A percentile compares a stretch with the other conserved stretches of the same genome.
Conservation (phyloP, 2,797 vertebrate genomes). For the Graptemys geographica region DNA sequence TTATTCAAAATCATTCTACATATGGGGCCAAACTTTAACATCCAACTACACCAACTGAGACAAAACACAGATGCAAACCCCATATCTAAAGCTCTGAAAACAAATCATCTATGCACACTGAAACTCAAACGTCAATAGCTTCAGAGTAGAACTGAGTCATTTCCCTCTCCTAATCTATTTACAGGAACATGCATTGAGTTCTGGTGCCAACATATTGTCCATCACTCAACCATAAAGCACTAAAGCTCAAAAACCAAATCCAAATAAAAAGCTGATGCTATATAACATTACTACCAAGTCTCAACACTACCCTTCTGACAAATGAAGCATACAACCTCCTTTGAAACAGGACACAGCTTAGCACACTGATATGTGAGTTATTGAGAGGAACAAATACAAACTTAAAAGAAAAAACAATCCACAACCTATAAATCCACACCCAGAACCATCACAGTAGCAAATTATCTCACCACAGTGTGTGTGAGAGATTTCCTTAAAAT, state of each 20-base stretch:
- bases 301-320: background rate
- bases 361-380: background rate
- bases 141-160: background rate
- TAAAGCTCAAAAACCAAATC: background rate
- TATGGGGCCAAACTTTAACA: background rate
- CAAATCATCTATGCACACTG: background rate
- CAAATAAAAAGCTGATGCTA: background rate
- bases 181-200: fast-evolving
- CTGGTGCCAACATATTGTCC: background rate
- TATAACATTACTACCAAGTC: background rate
- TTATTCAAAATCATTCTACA: background rate
- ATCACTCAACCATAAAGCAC: background rate
- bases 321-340: background rate
- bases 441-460: fast-evolving
- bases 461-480: background rate
- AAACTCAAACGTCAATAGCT: background rate
- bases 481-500: background rate
- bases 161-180: background rate
- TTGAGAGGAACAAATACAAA: background rate
- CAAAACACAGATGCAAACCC: background rate
- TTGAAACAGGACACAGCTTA: background rate
- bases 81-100: background rate
- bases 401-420: background rate
- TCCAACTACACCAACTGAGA: background rate
- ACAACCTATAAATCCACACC: fast-evolving